Base-by-base conservation (phyloP, 2,888 invertebrate species). In the Hirtodrosophila trivittata region DNA sequence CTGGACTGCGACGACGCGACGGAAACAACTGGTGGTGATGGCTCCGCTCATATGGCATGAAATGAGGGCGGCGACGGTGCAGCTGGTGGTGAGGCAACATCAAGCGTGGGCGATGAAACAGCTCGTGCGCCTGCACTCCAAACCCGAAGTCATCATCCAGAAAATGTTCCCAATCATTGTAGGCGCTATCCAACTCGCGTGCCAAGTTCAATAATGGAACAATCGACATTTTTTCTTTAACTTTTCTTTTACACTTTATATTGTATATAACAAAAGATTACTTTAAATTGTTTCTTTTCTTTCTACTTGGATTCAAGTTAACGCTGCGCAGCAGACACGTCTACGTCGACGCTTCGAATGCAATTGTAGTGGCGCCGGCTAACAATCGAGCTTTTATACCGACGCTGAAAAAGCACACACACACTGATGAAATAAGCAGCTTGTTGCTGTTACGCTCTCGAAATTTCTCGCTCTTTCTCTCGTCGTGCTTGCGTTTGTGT, bases 11-110 rank as follows among this genome's bases (percentile, higher is more conserved):
- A 37, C 75, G 80, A 60, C 80, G 80, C 95, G 47, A 8, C 0
- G 94, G 55, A 94, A 92, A 16, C 94, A 93, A 6, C 54, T 77
- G 60, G 75, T 56, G 46, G 9, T 62, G 47, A 65, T 67, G 46
- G 67, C 18, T 66, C 5, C 77, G 54, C 51, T 83, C 86, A n/a
- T 82, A 82, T 0, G 82, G 82, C 54, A 65, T 32, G 10, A 30
- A 67, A 16, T 72, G 77, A 7, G 65, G 52, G 13, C 77, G 85
- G 0, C 63, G 47, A 9, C 87, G 74, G 45, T 57, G 55, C 33
- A 47, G 28, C 2, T 64, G 52, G 10, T 77, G 57, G 7, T 75
- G 69, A 0, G 72, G 59, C 37, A 75, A n/a, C 54, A 77, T 28
- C 45, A 77, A 30, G 41, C 86, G 85, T 1, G 89, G 88, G 16